Base-by-base conservation (phyloP, 2,113 vertebrate species). In the Budorcas taxicolor region DNA sequence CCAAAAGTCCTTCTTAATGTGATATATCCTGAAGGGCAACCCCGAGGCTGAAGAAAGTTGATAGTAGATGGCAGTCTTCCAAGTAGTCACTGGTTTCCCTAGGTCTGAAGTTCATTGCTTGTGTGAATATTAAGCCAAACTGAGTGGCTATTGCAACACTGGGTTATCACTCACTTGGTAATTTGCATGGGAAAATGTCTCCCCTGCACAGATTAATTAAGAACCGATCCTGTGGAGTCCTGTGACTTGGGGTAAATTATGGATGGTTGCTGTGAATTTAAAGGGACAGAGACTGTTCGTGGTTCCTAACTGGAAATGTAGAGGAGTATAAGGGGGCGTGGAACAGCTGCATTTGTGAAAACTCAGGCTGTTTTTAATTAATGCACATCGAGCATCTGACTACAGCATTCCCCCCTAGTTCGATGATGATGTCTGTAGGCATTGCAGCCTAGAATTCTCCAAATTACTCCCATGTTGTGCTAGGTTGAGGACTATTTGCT, bases 311-410 rank as follows among this genome's bases (percentile, higher is more conserved):
- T 96, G 60, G 36, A 94, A 94, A 90, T n/a, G 16, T 67, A 91
- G 58, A 92, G 62, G 36, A 95, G 45, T 71, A 0, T 40, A 60
- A 96, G 53, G 50, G 67, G 84, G 36, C 1, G 4, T 71, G 4
- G 17, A 31, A 7, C 31, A 96, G 43, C 55, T 92, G 52, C 31
- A 55, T 94, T 91, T 71, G 45, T 84, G 81, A 55, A 82, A 93
- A 92, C 17, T 16, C 85, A 98, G 92, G 92, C 93, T 93, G 89
- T 83, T 97, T 96, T 98, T 97, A 93, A 97, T 97, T 90, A 67
- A 94, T 94, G 81, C 53, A 92, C n/a, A 95, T 60, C 87, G 60
- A 76, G 25, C 76, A 83, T 53, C 85, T n/a, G 58, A 87, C 86
- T 60, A 94, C 91, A 90, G 52, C 50, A 92, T 87, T 90, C 81